Evolutionary conservation across 2,888 invertebrate species (phyloP).

Genomic region (Aelia acuminata): DNA sequence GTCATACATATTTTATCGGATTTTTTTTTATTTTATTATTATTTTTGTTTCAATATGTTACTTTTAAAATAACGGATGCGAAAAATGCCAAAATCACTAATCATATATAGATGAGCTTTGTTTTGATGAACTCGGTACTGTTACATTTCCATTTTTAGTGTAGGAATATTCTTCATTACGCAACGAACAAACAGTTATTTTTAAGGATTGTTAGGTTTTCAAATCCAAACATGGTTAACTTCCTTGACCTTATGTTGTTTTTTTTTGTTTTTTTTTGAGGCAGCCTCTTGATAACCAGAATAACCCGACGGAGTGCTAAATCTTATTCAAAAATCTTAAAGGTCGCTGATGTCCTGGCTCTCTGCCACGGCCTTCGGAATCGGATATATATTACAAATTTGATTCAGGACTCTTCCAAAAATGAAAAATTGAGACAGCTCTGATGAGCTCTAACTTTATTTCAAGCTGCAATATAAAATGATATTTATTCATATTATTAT

Average conservation of each 20-base stretch:
- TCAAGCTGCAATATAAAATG: too few relatives aligned
- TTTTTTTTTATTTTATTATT: too few relatives aligned
- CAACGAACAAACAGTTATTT: not conserved
- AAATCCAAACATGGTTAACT: not conserved
- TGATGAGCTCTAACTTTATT: not conserved
- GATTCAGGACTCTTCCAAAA: not conserved
- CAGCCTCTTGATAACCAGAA: not conserved
- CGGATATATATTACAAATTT: slow-evolving; percentile 9
- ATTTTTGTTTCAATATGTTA: too few relatives aligned
- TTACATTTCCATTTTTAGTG: too few relatives aligned
- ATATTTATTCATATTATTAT: too few relatives aligned
- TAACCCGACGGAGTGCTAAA: not conserved
- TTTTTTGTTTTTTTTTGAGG: not conserved
- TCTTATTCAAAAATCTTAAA: slow-evolving; percentile 32
- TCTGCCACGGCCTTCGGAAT: not conserved
- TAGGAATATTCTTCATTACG: too few relatives aligned
- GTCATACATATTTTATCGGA: too few relatives aligned
- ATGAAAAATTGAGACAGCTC: not conserved
- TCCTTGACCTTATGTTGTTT: slow-evolving; percentile 35
- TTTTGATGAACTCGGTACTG: too few relatives aligned
- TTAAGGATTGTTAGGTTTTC: not conserved
- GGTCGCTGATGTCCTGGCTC: not conserved
- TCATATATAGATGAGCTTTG: too few relatives aligned
- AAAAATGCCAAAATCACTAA: too few relatives aligned
- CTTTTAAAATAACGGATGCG: too few relatives aligned